Base-by-base conservation (phyloP, 2,888 invertebrate genomes). In the Eulithis testata region DNA sequence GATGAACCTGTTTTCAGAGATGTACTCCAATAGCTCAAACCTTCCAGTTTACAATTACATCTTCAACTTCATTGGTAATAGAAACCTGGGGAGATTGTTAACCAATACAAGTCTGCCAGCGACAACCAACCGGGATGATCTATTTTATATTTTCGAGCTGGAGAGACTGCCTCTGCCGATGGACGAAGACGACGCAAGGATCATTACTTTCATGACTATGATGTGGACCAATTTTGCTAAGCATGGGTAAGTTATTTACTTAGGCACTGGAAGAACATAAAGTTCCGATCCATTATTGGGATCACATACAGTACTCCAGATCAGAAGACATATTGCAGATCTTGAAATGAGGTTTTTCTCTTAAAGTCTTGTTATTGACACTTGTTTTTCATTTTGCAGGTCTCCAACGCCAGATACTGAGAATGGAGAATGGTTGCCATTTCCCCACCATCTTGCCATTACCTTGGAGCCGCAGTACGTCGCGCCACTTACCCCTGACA, bases 221-320 rank as follows among this genome's bases (percentile, higher is more conserved):
- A 88, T 94, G 90, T 93, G 93, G 93, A 89, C 92, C 0, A 90
- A 92, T 66, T 94, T 94, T 57, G 93, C 93, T 7, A 93, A 89
- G 73, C 83, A 77, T 75, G 91, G 92, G 94, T 93, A 73, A 85
- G 89, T 77, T 31, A 21, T 9, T 47, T 58, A 58, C 43, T 21
- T 31, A 31, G 31, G 21, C 21, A 31, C 31, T 31, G 6, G 6
- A 31, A 31, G 31, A 31, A 31, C 4, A 31, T 31, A 31, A 31
- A 31, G 31, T 31, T 31, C 6, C 31, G 0, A 31, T 31, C 31
- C 31, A 31, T 31, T 31, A 31, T 31, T 31, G 31, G 4, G 31
- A 31, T 31, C 31, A 31, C 31, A 31, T 31, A 31, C 31, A 31
- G 31, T 6, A 6, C 31, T 31, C 21, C 21, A 21, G 21, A 21